These are phyloP conservation scores for Trachymyrmex septentrionalis DNA, from an alignment of 1,140 invertebrate species.

Conservation along the genomic window DNA sequence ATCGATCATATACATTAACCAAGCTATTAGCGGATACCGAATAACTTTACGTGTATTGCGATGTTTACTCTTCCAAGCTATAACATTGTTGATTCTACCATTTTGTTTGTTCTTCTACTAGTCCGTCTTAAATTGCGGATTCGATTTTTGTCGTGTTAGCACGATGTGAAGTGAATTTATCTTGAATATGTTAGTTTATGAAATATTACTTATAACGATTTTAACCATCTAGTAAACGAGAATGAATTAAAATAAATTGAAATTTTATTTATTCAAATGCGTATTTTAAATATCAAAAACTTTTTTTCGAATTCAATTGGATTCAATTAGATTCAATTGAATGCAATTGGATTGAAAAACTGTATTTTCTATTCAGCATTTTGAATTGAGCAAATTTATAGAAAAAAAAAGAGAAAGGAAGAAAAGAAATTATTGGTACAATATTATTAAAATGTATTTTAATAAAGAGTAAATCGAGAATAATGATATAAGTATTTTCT, in stretches of 20 bases:
- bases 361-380: too few relatives aligned
- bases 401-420: neutral
- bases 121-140: constrained; percentile 13
- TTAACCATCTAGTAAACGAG: neutral
- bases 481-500: neutral
- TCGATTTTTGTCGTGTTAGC: constrained; percentile 22
- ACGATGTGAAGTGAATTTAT: constrained; percentile 14
- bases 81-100: constrained; percentile 36
- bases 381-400: neutral
- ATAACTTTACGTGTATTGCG: constrained; percentile 24
- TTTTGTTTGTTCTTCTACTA: neutral
- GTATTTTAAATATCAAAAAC: too few relatives aligned
- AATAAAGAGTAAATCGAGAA: neutral
- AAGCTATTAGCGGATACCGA: constrained; percentile 29
- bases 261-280: too few relatives aligned
- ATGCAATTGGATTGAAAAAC: too few relatives aligned
- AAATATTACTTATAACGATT: neutral
- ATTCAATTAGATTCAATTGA: too few relatives aligned
- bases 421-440: neutral
- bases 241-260: too few relatives aligned
- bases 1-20: constrained; percentile 20
- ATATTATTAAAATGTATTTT: neutral
- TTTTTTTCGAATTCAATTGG: too few relatives aligned
- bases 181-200: neutral
- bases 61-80: constrained; percentile 16